Evolutionary conservation across 2,797 vertebrate species (phyloP), one percentile per base, ranked within the genome.

Genomic region (Rhadinocentrus ornatus): DNA sequence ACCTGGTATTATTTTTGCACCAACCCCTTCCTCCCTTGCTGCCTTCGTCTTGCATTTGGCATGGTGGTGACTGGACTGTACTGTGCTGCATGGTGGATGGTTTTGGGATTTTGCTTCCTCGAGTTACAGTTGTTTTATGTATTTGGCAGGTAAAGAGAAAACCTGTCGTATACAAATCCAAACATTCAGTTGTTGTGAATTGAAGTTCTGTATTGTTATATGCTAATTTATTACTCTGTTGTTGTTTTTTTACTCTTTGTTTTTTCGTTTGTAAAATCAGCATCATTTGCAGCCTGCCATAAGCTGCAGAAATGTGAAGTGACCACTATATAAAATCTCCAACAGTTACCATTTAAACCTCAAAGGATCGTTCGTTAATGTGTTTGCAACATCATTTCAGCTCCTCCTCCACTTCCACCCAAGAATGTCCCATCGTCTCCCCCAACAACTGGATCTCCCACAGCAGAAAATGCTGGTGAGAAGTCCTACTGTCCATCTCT

Each of bases 381-480:
- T 59, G 53, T 59, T 90, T 69, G 44, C 81, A n/a, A 71, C 92
- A 62, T 89, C 71, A 64, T 90, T 93, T 72, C 90, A 99, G 98
- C 95, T 54, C 96, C 97, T 77, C 98, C 98, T 69, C 97, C 97
- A 12, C 96, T 98, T 89, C 97, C 97, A 44, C 97, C 98, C 34
- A 99, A 99, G 92, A 97, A 96, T 83, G 88, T 98, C 86, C 96
- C 95, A 46, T 94, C 95, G 57, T 94, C 96, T 13, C 95, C 96
- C 31, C 96, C 94, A 1, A 81, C 84, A 0, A 92, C 93, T 26
- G 93, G 89, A 80, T 95, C 95, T 7, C 93, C 95, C 1, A 86
- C 96, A 86, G 84, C 93, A 15, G 90, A 93, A 54, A 92, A 83
- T 41, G 73, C 91, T 76, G 96, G 97, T 98, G 93, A 94, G 88